Conservation (phyloP, 2,113 vertebrate species). For the Craseonycteris thonglongyai region DNA sequence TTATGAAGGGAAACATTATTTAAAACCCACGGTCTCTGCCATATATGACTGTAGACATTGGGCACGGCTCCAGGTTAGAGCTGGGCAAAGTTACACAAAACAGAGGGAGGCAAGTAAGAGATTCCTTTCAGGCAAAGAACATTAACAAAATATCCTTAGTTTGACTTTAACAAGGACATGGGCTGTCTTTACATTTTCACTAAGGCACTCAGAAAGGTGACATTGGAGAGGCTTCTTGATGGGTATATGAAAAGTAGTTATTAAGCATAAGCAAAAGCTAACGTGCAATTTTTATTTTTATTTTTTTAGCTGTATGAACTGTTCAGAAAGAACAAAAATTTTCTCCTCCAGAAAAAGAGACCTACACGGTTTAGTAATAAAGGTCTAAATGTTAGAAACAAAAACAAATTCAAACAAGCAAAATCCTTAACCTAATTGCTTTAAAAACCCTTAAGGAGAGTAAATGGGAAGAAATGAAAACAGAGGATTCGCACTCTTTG, state of each 20-base stretch:
- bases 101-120: constrained; percentile 21
- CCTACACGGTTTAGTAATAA: not conserved
- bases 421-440: not conserved
- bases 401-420: not conserved
- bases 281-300: not conserved
- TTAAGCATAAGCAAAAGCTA: not conserved
- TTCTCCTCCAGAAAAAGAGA: not conserved
- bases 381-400: not conserved
- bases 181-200: not conserved
- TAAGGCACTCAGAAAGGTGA: not conserved
- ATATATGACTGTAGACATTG: constrained; percentile 24
- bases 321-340: not conserved
- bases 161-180: constrained; percentile 23
- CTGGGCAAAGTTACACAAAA: constrained; percentile 56
- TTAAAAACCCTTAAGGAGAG: not conserved
- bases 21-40: constrained; percentile 43
- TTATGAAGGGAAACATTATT: constrained; percentile 61
- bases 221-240: not conserved
- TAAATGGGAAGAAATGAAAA: not conserved
- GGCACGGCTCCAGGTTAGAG: constrained; percentile 56
- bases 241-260: not conserved
- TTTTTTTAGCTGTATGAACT: not conserved
- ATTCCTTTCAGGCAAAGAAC: constrained; percentile 21
- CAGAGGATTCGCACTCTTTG: not conserved
- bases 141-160: not conserved